Evolutionary conservation across 2,113 vertebrate species (phyloP).

Genomic region (Thymallus thymallus): DNA sequence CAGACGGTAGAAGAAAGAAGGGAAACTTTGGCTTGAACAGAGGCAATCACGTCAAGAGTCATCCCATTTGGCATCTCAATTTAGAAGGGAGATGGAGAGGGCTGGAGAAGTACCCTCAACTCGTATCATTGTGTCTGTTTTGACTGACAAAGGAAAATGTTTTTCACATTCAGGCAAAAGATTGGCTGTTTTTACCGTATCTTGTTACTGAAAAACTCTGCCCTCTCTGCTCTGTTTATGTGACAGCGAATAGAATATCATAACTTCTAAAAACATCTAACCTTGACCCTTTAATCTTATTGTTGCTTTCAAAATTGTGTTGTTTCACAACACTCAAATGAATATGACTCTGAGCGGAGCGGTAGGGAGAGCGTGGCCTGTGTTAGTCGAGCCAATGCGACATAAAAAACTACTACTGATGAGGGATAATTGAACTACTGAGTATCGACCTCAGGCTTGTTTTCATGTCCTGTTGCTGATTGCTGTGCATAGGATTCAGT

Average conservation of each 20-base stretch:
- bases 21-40: slow-evolving; percentile 9
- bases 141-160: neutral
- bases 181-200: too few species aligned
- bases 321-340: slow-evolving; percentile 17
- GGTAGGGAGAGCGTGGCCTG: neutral
- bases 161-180: neutral
- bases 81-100: neutral
- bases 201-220: too few species aligned
- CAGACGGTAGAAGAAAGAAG: neutral
- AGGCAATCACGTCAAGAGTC: neutral
- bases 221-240: too few species aligned
- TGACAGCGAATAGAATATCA: neutral
- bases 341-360: neutral
- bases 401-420: slow-evolving; percentile 1
- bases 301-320: slow-evolving; percentile 21
- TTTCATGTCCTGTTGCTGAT: slow-evolving; percentile 18
- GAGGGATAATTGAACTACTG: slow-evolving; percentile 7
- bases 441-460: slow-evolving; percentile 22
- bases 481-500: slow-evolving; percentile 3
- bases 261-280: neutral
- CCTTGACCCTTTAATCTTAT: neutral
- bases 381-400: neutral
- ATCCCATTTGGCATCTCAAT: neutral
- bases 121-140: too few species aligned
- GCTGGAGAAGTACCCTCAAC: neutral